Evolutionary conservation across 2,797 vertebrate genomes (phyloP).

Genomic region (Australoheros facetus): DNA sequence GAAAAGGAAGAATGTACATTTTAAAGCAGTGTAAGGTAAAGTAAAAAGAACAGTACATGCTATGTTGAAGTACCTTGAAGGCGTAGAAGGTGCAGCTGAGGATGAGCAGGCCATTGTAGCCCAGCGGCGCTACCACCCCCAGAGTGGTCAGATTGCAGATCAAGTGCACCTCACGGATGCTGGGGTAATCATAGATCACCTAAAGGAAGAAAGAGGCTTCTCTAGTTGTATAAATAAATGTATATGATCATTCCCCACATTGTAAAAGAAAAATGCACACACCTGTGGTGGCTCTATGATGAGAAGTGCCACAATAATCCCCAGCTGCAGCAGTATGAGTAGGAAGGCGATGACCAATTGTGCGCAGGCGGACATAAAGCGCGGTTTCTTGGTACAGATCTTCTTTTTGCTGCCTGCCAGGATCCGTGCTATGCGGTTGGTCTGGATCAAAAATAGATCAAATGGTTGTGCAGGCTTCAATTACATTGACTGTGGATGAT

Average conservation of each 20-base stretch:
- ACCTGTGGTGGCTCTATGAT: slow-evolving; percentile 96
- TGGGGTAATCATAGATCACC: slow-evolving; percentile 95
- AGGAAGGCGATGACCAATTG: slow-evolving; percentile 96
- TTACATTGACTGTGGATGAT: slow-evolving; percentile 25
- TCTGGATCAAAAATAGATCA: slow-evolving; percentile 73
- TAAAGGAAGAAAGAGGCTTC: slow-evolving; percentile 46
- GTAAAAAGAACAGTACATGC: not conserved
- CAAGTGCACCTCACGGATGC: slow-evolving; percentile 94
- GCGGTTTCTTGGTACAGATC: slow-evolving; percentile 98
- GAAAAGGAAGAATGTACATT: not conserved
- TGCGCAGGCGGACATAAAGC: slow-evolving; percentile 99
- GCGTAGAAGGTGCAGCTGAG: slow-evolving; percentile 99
- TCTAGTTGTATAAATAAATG: slow-evolving; percentile 1
- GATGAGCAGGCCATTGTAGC: slow-evolving; percentile 96
- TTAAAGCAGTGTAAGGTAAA: not conserved
- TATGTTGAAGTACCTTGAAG: slow-evolving; percentile 84
- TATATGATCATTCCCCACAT: slow-evolving; percentile 8
- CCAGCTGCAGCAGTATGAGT: slow-evolving; percentile 94
- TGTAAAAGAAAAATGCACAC: slow-evolving; percentile 11
- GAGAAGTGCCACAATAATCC: slow-evolving; percentile 95
- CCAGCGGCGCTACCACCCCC: slow-evolving; percentile 95
- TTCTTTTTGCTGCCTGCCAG: slow-evolving; percentile 99
- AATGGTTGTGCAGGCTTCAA: slow-evolving; percentile 47
- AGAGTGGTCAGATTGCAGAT: slow-evolving; percentile 97
- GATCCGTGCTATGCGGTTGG: slow-evolving; percentile 95